Conservation (phyloP, 2,888 invertebrate species). For the Agonopterix heracliana region DNA sequence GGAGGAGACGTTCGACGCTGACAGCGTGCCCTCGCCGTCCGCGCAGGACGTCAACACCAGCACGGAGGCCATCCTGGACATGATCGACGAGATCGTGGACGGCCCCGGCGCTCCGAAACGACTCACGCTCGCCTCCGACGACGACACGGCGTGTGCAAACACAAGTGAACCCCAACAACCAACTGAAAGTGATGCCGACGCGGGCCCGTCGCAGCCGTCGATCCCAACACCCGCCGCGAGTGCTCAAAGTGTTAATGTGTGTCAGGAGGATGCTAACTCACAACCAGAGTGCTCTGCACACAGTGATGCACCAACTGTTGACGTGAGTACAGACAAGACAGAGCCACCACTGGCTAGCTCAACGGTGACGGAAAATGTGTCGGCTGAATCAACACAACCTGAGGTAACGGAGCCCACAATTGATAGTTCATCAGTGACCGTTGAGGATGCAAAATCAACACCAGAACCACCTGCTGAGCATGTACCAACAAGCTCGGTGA, state of each 20-base stretch:
- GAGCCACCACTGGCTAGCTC: slow-evolving; percentile 27
- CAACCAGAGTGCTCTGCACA: slow-evolving; percentile 21
- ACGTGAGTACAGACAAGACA: slow-evolving; percentile 24
- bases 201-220: slow-evolving; percentile 16
- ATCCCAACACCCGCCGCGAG: slow-evolving; percentile 24
- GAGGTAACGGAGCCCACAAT: background rate
- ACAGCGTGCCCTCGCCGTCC: slow-evolving; percentile 68
- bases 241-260: slow-evolving; percentile 35
- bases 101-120: slow-evolving; percentile 67
- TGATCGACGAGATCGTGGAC: slow-evolving; percentile 72
- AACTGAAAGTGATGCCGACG: slow-evolving; percentile 14
- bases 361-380: slow-evolving; percentile 20
- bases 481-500: too few species aligned
- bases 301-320: slow-evolving; percentile 17
- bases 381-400: slow-evolving; percentile 12
- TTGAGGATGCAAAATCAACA: too few species aligned
- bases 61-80: slow-evolving; percentile 70
- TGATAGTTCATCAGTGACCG: too few species aligned
- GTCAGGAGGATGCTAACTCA: slow-evolving; percentile 11
- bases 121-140: slow-evolving; percentile 30
- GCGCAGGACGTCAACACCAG: slow-evolving; percentile 65
- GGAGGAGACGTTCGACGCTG: slow-evolving; percentile 66
- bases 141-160: slow-evolving; percentile 7
- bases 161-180: slow-evolving; percentile 12
- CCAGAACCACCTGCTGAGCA: too few species aligned